Base-by-base conservation (phyloP, 2,888 invertebrate species). In the Stenodema calcarata region DNA sequence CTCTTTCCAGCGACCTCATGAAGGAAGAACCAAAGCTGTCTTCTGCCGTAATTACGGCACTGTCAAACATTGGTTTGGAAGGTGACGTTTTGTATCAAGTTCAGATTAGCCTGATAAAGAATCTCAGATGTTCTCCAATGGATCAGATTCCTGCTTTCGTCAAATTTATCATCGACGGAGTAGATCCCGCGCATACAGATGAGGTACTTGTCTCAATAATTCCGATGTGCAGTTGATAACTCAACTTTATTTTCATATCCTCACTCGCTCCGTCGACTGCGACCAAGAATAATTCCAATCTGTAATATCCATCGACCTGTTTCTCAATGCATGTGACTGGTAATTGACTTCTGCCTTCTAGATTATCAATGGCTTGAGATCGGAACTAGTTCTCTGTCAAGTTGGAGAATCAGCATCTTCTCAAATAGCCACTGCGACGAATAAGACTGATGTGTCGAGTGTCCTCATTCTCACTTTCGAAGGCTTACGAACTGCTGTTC, bases 31-130 rank as follows among this genome's bases (percentile, higher is more conserved):
- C 92, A 88, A 92, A 93, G 76, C 91, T 95, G 42, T 93, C 93
- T 28, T 93, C 93, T 42, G 93, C 94, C 30, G 93, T 95, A 89
- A 91, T 95, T 87, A 94, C 95, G 88, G 94, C 95, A 89, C 91
- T 95, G 73, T 92, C 94, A 62, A 93, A 94, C 89, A 91, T 95
- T 54, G 93, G 93, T 88, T 91, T 95, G 80, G 93, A 93, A 89
- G 91, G 92, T 87, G 92, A 93, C 88, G 91, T 94, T 54, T 93
- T 94, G 89, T 92, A 93, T 85, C 93, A 93, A 90, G 92, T 94
- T 79, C 90, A 95, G 35, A 91, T 91, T 62, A 92, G 94, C 87
- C 90, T 94, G 47, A 91, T 92, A 88, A 92, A 88, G 54, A 87
- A 88, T n/a, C 86, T 90, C 42, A 87, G 89, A 76, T 90, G 90